phyloP scores from a whole-genome alignment of 2,888 invertebrate species.

The Nezara viridula region DNA sequence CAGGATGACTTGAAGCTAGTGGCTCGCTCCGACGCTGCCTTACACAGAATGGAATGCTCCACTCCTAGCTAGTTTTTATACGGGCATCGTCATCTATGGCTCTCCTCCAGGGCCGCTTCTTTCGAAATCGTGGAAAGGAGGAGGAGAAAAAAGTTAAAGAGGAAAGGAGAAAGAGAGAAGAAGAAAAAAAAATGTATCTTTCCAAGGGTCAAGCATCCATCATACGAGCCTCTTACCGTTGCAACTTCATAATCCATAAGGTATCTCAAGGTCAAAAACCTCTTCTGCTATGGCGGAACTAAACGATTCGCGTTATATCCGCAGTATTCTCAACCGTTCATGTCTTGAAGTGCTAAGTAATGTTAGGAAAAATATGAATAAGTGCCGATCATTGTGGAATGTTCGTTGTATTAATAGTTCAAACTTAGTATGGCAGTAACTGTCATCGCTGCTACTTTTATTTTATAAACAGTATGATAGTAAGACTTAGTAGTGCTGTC shows the following conservation, averaged over 20 bases:
- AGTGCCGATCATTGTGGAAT: background rate
- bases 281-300: background rate
- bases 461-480: no score
- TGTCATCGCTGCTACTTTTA: no score
- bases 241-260: background rate
- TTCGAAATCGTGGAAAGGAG: slow-evolving; percentile 23
- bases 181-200: background rate
- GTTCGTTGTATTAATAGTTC: no score
- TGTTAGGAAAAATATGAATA: background rate
- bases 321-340: background rate
- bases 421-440: no score
- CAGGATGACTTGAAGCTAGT: background rate
- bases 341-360: background rate
- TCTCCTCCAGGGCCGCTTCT: background rate
- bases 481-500: no score
- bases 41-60: slow-evolving; percentile 12
- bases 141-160: background rate
- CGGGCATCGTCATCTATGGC: background rate
- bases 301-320: background rate
- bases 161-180: no score
- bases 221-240: background rate
- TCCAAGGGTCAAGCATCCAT: slow-evolving; percentile 26
- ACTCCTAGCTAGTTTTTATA: slow-evolving; percentile 19
- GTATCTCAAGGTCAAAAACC: background rate
- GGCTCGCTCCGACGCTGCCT: background rate